Evolutionary conservation across 2,888 invertebrate species (phyloP), one percentile per base, ranked within the genome.

Genomic region (Tipula vernalis): DNA sequence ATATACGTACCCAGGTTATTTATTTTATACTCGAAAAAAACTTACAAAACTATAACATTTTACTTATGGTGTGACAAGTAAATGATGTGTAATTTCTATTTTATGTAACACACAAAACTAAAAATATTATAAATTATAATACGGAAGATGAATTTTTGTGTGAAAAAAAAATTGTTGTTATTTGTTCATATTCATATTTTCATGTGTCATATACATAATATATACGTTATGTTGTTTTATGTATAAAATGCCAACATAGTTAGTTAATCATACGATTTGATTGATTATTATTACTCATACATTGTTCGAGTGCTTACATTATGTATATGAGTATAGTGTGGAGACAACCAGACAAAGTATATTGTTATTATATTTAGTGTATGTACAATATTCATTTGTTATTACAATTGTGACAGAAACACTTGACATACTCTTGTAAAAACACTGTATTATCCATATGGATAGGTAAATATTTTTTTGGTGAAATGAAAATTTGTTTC

Each of bases 31-130:
- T 71, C 71, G 28, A 71, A 71, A 18, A 71, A 71, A 71, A 71
- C 71, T 28, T 71, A 71, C 28, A 71, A 71, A 71, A 71, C 71
- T 71, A 71, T 71, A 71, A 71, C 71, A 28, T 71, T 71, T 71
- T 71, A 71, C 71, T 71, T 71, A 71, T 71, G 71, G 71, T 71
- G 71, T 71, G 71, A 71, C 71, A 71, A 71, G 71, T 71, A 71
- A 71, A 71, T 71, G 71, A 71, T 71, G 71, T 71, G 71, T 71
- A 71, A 71, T 71, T 71, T 71, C 71, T 71, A 71, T 71, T 71
- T 71, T 71, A 28, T 71, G 71, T 71, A 71, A 28, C 71, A 71
- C 71, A 71, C 12, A 71, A 44, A 51, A n/a, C 51, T 51, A 51
- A 51, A 51, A n/a, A 28, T 28, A 28, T 28, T n/a, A 51, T 51